Conservation (phyloP, 2,113 vertebrate genomes). For the Engystomops pustulosus region DNA sequence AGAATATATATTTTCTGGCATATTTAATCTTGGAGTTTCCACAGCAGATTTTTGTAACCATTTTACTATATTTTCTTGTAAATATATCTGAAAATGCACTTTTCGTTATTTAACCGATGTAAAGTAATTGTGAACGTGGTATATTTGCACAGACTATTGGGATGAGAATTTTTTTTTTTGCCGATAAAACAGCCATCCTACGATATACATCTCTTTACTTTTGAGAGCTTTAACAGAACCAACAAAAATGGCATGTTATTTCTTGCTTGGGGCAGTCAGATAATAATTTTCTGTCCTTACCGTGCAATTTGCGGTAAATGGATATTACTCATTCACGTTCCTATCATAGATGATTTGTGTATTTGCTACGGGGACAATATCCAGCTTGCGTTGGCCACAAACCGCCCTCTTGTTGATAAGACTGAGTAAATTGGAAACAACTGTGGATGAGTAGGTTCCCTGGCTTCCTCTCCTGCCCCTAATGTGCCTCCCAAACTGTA, state of each 20-base stretch:
- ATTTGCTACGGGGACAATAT: conserved; percentile 25
- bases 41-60: too few relatives aligned
- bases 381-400: conserved; percentile 27
- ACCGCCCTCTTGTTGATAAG: conserved; percentile 33
- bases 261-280: not conserved
- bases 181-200: not conserved
- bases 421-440: conserved; percentile 21
- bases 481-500: not conserved
- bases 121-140: too few relatives aligned
- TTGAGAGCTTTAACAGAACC: too few relatives aligned
- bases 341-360: conserved; percentile 31
- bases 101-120: too few relatives aligned
- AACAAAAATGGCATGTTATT: not conserved
- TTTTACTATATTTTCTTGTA: too few relatives aligned
- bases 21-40: too few relatives aligned
- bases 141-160: too few relatives aligned
- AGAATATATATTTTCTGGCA: too few relatives aligned
- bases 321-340: conserved; percentile 63
- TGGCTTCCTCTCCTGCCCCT: not conserved
- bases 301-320: conserved; percentile 59
- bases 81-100: too few relatives aligned
- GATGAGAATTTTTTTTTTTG: too few relatives aligned
- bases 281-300: conserved; percentile 42
- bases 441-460: conserved; percentile 19
- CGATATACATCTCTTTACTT: not conserved